phyloP scores from a whole-genome alignment of 1,140 invertebrate species.

The Manduca sexta region DNA sequence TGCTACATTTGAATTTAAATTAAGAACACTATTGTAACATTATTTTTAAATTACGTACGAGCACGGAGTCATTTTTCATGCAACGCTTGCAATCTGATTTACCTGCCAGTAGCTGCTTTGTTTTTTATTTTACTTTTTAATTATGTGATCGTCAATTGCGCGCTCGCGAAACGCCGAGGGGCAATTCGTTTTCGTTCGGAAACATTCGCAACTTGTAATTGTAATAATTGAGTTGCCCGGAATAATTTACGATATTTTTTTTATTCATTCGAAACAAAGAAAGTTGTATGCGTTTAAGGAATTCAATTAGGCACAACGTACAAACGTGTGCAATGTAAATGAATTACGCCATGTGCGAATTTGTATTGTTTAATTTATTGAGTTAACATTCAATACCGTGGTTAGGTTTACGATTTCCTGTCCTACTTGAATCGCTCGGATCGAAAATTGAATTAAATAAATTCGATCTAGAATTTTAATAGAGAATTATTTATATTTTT shows the following conservation, averaged over 20 bases:
- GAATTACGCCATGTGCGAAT: no score
- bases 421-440: no score
- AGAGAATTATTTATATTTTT: no score
- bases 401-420: no score
- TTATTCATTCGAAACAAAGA: constrained; percentile 2
- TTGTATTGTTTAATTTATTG: no score
- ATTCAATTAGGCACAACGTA: background rate
- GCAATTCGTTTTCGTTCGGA: constrained; percentile 3
- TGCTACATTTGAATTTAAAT: constrained; percentile 49
- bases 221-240: constrained; percentile 24
- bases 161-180: no score
- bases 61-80: constrained; percentile 69
- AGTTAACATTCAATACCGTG: no score
- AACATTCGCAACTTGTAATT: constrained; percentile 18
- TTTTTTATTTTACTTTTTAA: constrained; percentile 33
- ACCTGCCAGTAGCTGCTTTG: constrained; percentile 47
- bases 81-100: constrained; percentile 69
- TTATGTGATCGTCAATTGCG: constrained; percentile 1
- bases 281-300: background rate
- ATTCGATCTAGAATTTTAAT: no score
- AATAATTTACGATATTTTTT: constrained; percentile 22
- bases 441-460: no score
- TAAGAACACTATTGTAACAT: constrained; percentile 46
- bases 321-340: no score
- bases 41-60: constrained; percentile 64